Conservation (phyloP, 2,797 vertebrate species). For the Sebastes wilsoni region DNA sequence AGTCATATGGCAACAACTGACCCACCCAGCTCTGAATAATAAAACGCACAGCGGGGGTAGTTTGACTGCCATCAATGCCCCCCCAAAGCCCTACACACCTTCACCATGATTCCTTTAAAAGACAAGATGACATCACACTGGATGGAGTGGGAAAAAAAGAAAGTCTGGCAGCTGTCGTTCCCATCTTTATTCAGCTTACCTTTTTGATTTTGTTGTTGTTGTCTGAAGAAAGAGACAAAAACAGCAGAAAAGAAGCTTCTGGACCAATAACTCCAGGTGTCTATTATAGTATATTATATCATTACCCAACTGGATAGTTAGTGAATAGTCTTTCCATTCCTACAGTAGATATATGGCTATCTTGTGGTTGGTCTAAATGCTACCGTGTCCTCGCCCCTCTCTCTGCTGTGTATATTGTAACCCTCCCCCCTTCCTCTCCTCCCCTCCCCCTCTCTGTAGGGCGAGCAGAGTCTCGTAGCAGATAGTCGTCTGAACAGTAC, state of each 20-base stretch:
- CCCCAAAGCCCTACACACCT: constrained; percentile 34
- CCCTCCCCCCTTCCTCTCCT: background rate
- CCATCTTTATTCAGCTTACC: constrained; percentile 14
- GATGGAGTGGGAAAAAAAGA: constrained; percentile 59
- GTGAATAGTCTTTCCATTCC: constrained; percentile 85
- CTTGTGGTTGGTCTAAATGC: constrained; percentile 84
- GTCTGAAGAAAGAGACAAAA: constrained; percentile 58
- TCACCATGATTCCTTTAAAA: constrained; percentile 34
- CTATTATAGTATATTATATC: constrained; percentile 72
- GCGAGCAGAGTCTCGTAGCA: constrained; percentile 65
- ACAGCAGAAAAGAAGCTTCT: constrained; percentile 80
- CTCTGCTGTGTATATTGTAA: constrained; percentile 56
- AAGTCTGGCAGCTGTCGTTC: constrained; percentile 78
- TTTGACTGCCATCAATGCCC: constrained; percentile 51
- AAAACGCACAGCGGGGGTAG: constrained; percentile 72
- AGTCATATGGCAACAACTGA: background rate
- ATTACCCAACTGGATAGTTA: constrained; percentile 85
- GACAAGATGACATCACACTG: constrained; percentile 61
- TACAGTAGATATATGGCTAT: constrained; percentile 87
- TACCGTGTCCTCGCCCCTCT: constrained; percentile 24
- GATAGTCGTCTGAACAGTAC: constrained; percentile 60
- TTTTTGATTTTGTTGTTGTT: constrained; percentile 47
- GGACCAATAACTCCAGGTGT: constrained; percentile 70
- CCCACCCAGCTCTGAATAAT: constrained; percentile 42
- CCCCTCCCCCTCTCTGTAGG: background rate